Evolutionary conservation across 2,797 vertebrate species (phyloP).

Genomic region (Tokudaia muenninki): DNA sequence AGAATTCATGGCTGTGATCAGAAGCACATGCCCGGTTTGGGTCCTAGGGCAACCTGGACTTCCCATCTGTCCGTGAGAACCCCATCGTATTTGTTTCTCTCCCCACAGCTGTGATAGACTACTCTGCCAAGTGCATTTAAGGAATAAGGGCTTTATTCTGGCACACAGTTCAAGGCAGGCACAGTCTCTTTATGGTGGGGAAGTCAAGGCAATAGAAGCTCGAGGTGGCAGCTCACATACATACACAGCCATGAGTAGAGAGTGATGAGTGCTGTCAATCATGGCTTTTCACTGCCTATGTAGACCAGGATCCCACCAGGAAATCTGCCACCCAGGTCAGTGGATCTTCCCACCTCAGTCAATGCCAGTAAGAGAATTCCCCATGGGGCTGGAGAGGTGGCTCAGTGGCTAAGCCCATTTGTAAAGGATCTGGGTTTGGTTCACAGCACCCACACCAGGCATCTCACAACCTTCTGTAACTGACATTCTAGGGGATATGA

Average conservation of each 20-base stretch:
- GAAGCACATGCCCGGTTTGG: neutral
- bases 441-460: neutral
- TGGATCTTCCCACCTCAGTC: neutral
- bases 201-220: neutral
- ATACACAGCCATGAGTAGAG: neutral
- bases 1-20: neutral
- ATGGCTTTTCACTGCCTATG: neutral
- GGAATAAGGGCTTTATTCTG: neutral
- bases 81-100: neutral
- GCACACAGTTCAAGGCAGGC: neutral
- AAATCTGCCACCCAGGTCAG: neutral
- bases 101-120: neutral
- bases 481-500: neutral
- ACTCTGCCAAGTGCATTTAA: neutral
- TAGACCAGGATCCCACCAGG: too few relatives aligned
- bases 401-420: neutral
- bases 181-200: neutral
- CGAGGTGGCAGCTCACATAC: too few relatives aligned
- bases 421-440: neutral
- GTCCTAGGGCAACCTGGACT: neutral
- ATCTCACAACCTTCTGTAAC: neutral
- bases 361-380: neutral
- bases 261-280: neutral
- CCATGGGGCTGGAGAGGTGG: neutral
- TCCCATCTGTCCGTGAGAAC: neutral